Base-by-base conservation (phyloP, 2,888 invertebrate genomes). In the Isoperla grammatica region DNA sequence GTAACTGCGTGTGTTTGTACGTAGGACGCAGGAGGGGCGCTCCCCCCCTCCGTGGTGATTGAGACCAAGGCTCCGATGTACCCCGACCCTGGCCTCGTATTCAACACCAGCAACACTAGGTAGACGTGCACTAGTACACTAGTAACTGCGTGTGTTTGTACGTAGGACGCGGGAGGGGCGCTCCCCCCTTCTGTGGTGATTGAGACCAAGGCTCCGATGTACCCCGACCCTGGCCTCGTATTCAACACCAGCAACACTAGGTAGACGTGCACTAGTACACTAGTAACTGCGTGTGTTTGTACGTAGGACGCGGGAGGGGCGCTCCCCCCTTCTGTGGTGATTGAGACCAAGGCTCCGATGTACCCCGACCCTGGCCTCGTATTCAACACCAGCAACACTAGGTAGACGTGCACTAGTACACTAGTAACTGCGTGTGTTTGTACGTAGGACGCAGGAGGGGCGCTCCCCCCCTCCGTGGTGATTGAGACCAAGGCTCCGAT, bases 1-100 rank as follows among this genome's bases (percentile, higher is more conserved):
- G n/a, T n/a, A n/a, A n/a, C n/a, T n/a, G n/a, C n/a, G n/a, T n/a
- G 43, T 59, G 39, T 55, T 54, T 50, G 69, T 56, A 73, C 23
- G 3, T 66, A 85, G 82, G 94, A 95, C 76, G 86, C 88, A n/a
- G 93, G 93, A n/a, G 93, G 93, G 9, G 83, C 84, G 1, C 78
- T 98, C 40, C 87, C 90, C 0, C 81, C 86, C n/a, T 90, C 87
- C 22, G 83, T 88, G 3, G 80, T 84, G 17, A 73, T 83, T 61
- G 85, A 84, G 66, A 80, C 82, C 65, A 73, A 74, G 60, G 65
- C 75, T 65, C 79, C 64, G 73, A 78, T 65, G 53, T 66, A 67
- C 64, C 74, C 67, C 70, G 76, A 69, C 69, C 72, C 69, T 64
- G 71, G 64, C 6, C 78, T 82, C 0, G 79, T 83, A 66, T 81